Conservation (phyloP, 1,140 invertebrate species). For the Bombus cullumanus region DNA sequence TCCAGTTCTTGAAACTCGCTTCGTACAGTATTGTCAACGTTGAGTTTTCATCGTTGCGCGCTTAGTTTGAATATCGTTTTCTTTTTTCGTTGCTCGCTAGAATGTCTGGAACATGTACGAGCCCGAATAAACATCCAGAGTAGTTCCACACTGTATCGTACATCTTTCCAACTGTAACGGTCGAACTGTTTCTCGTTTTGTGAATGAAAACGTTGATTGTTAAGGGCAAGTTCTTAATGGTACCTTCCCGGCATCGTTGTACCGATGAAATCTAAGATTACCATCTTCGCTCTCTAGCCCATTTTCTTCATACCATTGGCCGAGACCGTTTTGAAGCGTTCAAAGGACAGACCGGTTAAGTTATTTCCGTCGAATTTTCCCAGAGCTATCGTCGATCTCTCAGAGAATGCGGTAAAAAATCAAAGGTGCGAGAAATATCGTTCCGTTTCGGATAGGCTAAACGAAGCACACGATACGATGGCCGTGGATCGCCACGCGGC, state of each 20-base stretch:
- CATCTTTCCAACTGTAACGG: background rate
- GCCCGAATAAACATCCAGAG: too few relatives aligned
- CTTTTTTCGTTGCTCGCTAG: too few relatives aligned
- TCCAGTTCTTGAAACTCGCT: too few relatives aligned
- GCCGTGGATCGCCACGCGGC: constrained; percentile 69
- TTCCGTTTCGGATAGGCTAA: constrained; percentile 12
- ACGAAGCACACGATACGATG: constrained; percentile 20
- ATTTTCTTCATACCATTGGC: background rate
- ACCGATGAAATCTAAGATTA: background rate
- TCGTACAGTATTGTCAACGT: too few relatives aligned
- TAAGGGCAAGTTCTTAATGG: background rate
- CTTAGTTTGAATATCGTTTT: too few relatives aligned
- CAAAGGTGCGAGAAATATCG: constrained; percentile 35
- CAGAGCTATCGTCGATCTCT: constrained; percentile 9
- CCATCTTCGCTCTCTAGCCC: background rate
- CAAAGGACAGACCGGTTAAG: background rate
- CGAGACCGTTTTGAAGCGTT: background rate
- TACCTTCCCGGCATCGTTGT: background rate
- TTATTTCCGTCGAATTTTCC: constrained; percentile 36
- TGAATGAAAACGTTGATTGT: background rate
- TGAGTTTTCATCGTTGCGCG: too few relatives aligned
- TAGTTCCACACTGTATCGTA: background rate
- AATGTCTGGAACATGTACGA: too few relatives aligned
- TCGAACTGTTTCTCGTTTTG: background rate
- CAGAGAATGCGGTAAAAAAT: constrained; percentile 34